Percentiles rank a stretch among this genome's conserved stretches.
These are phyloP conservation scores for Buceros bicornis DNA, from an alignment of 2,797 vertebrate genomes.

Conservation along the genomic window DNA sequence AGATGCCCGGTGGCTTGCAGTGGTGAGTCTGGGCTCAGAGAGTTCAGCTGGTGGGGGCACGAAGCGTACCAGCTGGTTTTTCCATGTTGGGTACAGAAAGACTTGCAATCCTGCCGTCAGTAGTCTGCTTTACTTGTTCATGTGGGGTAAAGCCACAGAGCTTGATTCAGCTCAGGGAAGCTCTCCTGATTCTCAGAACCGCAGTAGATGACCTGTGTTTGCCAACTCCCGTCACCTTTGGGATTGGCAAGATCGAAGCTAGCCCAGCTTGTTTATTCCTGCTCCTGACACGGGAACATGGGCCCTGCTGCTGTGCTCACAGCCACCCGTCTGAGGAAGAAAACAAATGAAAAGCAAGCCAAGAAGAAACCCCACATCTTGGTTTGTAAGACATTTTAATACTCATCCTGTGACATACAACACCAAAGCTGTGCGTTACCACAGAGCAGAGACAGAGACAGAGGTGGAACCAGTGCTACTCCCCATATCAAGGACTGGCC, in stretches of 20 bases:
- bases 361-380: background rate
- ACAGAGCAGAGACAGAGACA: no score
- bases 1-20: background rate
- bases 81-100: background rate
- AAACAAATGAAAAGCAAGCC: background rate
- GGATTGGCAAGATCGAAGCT: background rate
- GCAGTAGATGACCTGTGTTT: background rate
- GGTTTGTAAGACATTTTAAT: background rate
- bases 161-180: background rate
- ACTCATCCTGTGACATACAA: rapidly evolving
- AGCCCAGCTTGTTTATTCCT: background rate
- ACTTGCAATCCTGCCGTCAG: background rate
- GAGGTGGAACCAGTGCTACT: rapidly evolving
- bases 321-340: rapidly evolving
- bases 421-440: background rate
- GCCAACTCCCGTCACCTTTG: background rate
- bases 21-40: background rate
- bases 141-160: background rate
- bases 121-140: background rate
- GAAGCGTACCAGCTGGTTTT: rapidly evolving
- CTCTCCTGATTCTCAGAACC: background rate
- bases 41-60: background rate
- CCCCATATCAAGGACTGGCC: background rate
- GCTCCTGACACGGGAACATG: background rate
- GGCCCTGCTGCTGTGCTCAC: rapidly evolving